These are phyloP conservation scores for Turnix velox DNA, from an alignment of 2,113 vertebrate species.

Conservation along the genomic window DNA sequence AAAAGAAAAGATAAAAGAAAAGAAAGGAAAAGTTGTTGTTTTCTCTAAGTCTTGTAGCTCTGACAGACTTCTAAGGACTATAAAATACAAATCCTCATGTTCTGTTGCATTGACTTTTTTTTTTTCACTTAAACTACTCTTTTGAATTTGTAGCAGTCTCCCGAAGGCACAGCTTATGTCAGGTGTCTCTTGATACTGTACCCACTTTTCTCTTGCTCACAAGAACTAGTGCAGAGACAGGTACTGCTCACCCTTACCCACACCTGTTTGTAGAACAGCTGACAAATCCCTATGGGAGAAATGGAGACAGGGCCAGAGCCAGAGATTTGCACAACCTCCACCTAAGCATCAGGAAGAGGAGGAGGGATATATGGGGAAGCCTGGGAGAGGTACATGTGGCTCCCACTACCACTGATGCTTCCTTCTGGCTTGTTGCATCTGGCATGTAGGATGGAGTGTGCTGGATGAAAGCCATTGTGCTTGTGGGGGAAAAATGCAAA, in stretches of 20 bases:
- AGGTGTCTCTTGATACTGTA: neutral
- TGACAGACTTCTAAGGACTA: neutral
- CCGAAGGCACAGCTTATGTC: neutral
- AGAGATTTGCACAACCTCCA: fast-evolving
- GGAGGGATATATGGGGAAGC: neutral
- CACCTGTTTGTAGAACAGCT: neutral
- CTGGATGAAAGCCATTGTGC: neutral
- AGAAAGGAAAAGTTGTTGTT: neutral
- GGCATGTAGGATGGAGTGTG: neutral
- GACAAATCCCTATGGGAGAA: neutral
- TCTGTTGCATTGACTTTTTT: neutral
- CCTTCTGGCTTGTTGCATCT: neutral
- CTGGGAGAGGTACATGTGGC: neutral
- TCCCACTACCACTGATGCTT: neutral
- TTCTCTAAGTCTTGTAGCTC: neutral
- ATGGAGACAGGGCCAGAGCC: neutral
- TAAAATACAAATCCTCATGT: neutral
- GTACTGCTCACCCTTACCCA: neutral
- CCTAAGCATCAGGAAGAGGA: neutral
- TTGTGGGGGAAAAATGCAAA: neutral
- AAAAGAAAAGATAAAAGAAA: neutral
- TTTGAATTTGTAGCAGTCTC: neutral
- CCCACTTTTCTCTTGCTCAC: neutral
- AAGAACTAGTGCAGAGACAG: neutral
- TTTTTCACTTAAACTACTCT: neutral